Evolutionary conservation across 2,888 invertebrate species (phyloP), one percentile per base, ranked within the genome.

Genomic region (Phengaris arion): DNA sequence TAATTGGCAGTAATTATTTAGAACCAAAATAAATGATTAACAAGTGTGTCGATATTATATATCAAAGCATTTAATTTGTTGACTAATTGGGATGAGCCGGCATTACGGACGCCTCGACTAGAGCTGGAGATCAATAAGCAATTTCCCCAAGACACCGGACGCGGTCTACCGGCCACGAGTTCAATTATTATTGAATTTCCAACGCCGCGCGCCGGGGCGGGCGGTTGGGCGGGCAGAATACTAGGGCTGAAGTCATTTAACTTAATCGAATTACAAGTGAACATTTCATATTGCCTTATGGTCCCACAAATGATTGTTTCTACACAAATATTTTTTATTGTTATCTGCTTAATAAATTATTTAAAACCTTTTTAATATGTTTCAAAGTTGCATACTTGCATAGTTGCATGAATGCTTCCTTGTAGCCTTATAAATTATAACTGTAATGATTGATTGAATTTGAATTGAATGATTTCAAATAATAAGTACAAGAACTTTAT

Each of bases 131-230:
- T 90, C 88, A 88, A 89, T 90, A 89, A 87, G 84, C 84, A 86
- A 87, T 88, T 89, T 89, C 83, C 85, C 83, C 86, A 86, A 88
- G 88, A 88, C 86, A 87, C 86, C 89, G 90, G 91, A 91, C 87
- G 90, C 87, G 88, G 89, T 87, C 85, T 86, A 84, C 84, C 86
- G 86, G 84, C 83, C 89, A 89, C 85, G 82, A 87, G 89, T 89
- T 87, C 87, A 88, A 89, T 92, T 90, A 90, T 89, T 89, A 91
- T 92, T 90, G 87, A 90, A 91, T 92, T 92, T 92, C 86, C 87
- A 83, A 86, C 48, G 48, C 48, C 48, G 48, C 85, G 84, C 64
- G 83, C 84, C 83, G 81, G 85, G 83, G 78, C 79, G 80, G 22
- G 22, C 22, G 22, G 22, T 22, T 22, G 22, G 72, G 54, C 15